These are phyloP conservation scores for Agrilus planipennis DNA, from an alignment of 1,140 invertebrate genomes.

Conservation along the genomic window DNA sequence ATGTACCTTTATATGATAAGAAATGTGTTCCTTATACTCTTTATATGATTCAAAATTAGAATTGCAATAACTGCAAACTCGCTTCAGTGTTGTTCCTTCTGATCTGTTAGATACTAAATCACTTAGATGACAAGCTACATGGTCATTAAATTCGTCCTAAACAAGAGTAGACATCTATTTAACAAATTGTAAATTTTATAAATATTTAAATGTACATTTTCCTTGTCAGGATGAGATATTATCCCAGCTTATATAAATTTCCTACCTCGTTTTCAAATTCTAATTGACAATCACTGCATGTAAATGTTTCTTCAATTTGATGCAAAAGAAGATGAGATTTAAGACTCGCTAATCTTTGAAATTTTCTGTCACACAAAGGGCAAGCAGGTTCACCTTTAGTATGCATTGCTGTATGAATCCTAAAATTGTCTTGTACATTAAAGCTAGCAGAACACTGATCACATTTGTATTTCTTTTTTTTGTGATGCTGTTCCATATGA, in stretches of 20 bases:
- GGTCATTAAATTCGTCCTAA: constrained; percentile 41
- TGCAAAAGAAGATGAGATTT: constrained; percentile 60
- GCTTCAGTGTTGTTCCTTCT: constrained; percentile 28
- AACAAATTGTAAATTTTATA: constrained; percentile 2
- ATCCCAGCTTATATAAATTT: no score
- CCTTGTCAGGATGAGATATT: no score
- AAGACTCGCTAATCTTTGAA: constrained; percentile 53
- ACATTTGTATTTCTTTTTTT: constrained; percentile 52
- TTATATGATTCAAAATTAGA: constrained; percentile 19
- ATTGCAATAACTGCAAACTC: constrained; percentile 19
- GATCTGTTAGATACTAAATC: no score
- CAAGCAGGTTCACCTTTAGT: constrained; percentile 43
- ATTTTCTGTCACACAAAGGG: constrained; percentile 51
- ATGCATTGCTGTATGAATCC: constrained; percentile 50
- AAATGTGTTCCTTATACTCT: constrained; percentile 35
- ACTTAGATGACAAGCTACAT: constrained; percentile 40
- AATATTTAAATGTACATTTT: neutral
- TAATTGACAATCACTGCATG: constrained; percentile 57
- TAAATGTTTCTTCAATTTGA: constrained; percentile 53
- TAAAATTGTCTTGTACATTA: constrained; percentile 45
- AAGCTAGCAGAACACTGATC: constrained; percentile 47
- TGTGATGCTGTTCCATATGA: constrained; percentile 36
- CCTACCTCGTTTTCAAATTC: constrained; percentile 53
- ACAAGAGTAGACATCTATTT: constrained; percentile 12
- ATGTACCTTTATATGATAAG: constrained; percentile 40